Evolutionary conservation across 2,888 invertebrate genomes (phyloP).

Genomic region (Sphecodes monilicornis): DNA sequence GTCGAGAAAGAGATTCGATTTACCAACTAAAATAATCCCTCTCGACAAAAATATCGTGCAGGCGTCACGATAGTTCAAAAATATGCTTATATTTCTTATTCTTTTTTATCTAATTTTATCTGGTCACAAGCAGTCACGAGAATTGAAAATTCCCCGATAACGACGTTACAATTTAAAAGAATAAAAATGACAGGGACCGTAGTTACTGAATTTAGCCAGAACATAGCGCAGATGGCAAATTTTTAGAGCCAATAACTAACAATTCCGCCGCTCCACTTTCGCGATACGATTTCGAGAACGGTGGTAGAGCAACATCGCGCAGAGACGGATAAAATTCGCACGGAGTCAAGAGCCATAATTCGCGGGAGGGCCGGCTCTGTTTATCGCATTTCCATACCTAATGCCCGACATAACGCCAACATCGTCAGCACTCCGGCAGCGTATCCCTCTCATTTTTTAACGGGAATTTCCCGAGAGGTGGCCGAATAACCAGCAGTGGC

Average conservation of each 20-base stretch:
- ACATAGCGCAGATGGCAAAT: background rate
- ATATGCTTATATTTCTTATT: no score
- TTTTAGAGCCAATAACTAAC: background rate
- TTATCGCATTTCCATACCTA: slow-evolving; percentile 43
- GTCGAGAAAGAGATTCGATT: background rate
- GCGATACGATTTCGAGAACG: background rate
- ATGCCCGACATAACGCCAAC: slow-evolving; percentile 31
- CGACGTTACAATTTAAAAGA: background rate
- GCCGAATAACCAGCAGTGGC: slow-evolving; percentile 23
- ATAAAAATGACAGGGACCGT: background rate
- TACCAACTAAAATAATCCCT: no score
- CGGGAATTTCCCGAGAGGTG: slow-evolving; percentile 29
- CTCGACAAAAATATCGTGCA: no score
- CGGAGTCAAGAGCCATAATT: background rate
- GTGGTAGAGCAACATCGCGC: background rate
- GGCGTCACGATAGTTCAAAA: no score
- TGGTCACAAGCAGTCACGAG: no score
- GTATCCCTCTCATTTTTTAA: slow-evolving; percentile 31
- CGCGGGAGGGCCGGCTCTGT: background rate
- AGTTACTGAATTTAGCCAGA: background rate
- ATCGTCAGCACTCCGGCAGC: slow-evolving; percentile 15
- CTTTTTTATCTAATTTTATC: no score
- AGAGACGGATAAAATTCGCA: background rate
- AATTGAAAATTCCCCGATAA: background rate
- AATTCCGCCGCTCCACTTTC: background rate